Evolutionary conservation across 2,797 vertebrate species (phyloP), one percentile per base, ranked within the genome.

Genomic region (Acrossocheilus wenchowensis): DNA sequence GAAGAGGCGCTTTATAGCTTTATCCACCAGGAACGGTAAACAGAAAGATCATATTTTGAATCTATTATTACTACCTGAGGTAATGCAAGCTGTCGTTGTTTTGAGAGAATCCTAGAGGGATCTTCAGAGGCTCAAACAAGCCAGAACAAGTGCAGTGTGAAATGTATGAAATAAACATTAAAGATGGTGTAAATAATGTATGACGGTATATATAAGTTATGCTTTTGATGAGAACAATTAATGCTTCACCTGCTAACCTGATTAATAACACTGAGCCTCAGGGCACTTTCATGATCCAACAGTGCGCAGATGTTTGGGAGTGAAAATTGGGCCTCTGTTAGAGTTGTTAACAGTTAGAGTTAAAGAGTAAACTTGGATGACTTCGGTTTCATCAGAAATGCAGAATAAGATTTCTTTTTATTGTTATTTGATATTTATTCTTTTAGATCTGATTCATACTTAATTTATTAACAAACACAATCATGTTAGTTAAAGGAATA

Each of bases 131-230:
- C 86, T 80, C 30, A 73, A 72, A 66, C 82, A 86, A 89, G 83
- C 83, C 84, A 74, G 34, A 80, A 89, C 89, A 91, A 90, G 93
- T 87, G 91, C 45, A n/a, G 48, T 72, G 81, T 91, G 89, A 90
- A 93, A 91, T 88, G 89, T 23, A 68, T 91, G 90, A 91, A 93
- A 92, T 93, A 92, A 94, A 84, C 89, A 90, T 91, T 88, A 88
- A 88, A 81, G 81, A 81, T 48, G 7, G 45, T 39, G 4, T 89
- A 74, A 89, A 89, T 89, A 81, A 90, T 91, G 54, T 11, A 91
- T 86, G 52, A 57, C 21, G 80, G 45, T 77, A 78, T 73, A 60
- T 79, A 17, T 83, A 87, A 83, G 80, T 69, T 87, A 57, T 86
- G 83, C 81, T 80, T 88, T 87, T 87, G 87, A 90, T 74, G 82